Evolutionary conservation across 2,797 vertebrate genomes (phyloP).

Genomic region (Pangasius macronema): DNA sequence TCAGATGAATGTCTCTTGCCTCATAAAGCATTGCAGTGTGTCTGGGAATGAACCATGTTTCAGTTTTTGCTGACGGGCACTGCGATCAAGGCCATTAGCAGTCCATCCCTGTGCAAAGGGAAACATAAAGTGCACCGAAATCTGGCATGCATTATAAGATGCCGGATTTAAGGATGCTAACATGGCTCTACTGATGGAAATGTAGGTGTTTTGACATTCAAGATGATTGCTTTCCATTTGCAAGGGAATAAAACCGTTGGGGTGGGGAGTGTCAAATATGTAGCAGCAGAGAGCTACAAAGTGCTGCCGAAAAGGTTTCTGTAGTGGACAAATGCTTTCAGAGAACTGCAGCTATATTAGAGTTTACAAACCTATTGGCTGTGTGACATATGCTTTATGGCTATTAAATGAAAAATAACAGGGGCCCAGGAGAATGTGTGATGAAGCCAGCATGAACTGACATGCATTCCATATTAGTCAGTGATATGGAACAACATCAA

Average conservation of each 20-base stretch:
- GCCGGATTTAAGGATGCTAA: background rate
- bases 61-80: constrained; percentile 56
- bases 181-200: background rate
- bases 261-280: background rate
- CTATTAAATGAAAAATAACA: constrained; percentile 31
- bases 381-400: constrained; percentile 20
- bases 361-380: constrained; percentile 11
- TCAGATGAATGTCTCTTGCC: constrained; percentile 44
- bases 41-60: constrained; percentile 49
- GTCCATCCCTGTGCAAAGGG: background rate
- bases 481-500: background rate
- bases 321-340: constrained; percentile 2
- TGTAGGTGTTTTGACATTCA: constrained; percentile 19
- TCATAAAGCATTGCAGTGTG: constrained; percentile 49
- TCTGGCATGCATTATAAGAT: background rate
- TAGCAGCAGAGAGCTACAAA: constrained; percentile 24
- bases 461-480: constrained; percentile 25
- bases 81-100: constrained; percentile 62
- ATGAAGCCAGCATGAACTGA: background rate
- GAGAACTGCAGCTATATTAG: background rate
- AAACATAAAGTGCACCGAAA: constrained; percentile 17
- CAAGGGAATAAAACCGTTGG: constrained; percentile 18
- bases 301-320: background rate
- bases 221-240: constrained; percentile 32
- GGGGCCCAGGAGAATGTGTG: constrained; percentile 9